These are phyloP conservation scores for Volucella bombylans DNA, from an alignment of 2,888 invertebrate genomes.

Conservation along the genomic window DNA sequence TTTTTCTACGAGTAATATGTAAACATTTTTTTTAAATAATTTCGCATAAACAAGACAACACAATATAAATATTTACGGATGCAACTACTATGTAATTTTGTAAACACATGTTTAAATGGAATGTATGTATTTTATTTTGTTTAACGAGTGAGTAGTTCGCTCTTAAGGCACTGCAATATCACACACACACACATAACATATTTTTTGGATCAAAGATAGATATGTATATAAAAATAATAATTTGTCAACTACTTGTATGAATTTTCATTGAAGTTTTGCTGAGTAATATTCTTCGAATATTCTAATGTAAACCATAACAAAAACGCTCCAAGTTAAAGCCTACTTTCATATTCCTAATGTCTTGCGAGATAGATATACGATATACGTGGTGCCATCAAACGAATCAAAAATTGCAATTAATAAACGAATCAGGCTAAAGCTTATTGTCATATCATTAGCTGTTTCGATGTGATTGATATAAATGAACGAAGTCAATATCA, in stretches of 20 bases:
- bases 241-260: constrained; percentile 21
- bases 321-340: no score
- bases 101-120: constrained; percentile 41
- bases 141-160: constrained; percentile 25
- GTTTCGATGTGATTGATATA: no score
- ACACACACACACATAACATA: constrained; percentile 37
- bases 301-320: no score
- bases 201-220: constrained; percentile 18
- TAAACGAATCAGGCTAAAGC: no score
- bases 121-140: constrained; percentile 22
- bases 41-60: constrained; percentile 43
- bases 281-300: no score
- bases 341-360: no score
- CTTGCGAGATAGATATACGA: no score
- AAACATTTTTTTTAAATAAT: constrained; percentile 36
- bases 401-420: no score
- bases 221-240: constrained; percentile 9
- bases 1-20: constrained; percentile 14
- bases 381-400: no score
- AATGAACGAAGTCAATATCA: no score
- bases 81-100: constrained; percentile 60
- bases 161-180: constrained; percentile 26
- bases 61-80: constrained; percentile 60
- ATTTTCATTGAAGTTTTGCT: no score
- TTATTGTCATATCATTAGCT: no score